A percentile compares a stretch with the other conserved stretches of the same genome.
phyloP scores from a whole-genome alignment of 2,888 invertebrate genomes.

The Tigriopus californicus region DNA sequence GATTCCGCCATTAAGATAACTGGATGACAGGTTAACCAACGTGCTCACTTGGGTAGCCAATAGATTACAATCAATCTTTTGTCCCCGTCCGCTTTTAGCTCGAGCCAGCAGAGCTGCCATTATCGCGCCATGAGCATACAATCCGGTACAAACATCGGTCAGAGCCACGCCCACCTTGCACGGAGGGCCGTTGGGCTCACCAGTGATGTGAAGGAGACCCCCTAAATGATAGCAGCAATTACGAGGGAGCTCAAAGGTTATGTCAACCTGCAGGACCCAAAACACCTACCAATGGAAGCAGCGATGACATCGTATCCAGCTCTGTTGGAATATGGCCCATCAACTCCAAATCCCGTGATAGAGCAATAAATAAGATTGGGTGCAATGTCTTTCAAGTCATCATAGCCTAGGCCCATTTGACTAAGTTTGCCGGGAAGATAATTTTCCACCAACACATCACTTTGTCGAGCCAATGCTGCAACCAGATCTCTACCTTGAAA shows the following conservation, averaged over 20 bases:
- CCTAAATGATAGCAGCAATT: too few species aligned
- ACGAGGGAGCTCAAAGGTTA: too few species aligned
- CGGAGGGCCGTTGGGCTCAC: constrained; percentile 42
- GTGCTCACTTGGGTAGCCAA: constrained; percentile 66
- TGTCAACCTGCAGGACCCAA: constrained; percentile 26
- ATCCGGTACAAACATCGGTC: constrained; percentile 77
- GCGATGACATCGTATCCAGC: constrained; percentile 96
- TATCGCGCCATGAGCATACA: constrained; percentile 86
- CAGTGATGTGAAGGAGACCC: background rate
- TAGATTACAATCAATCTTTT: constrained; percentile 83
- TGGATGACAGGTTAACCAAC: constrained; percentile 70
- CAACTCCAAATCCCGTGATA: constrained; percentile 71
- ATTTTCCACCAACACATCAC: constrained; percentile 82
- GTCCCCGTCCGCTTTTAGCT: constrained; percentile 55
- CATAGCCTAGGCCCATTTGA: constrained; percentile 56
- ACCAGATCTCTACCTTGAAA: background rate
- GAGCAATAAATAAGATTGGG: constrained; percentile 79
- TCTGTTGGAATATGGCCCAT: constrained; percentile 61
- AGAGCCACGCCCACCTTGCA: constrained; percentile 81
- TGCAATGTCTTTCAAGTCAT: constrained; percentile 43
- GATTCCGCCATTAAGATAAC: constrained; percentile 61
- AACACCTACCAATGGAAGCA: constrained; percentile 70
- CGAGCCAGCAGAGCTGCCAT: constrained; percentile 69
- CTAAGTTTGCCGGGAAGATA: constrained; percentile 76
- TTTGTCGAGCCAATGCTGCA: constrained; percentile 44